Conservation (phyloP, 2,797 vertebrate genomes). For the Lagodon rhomboides region DNA sequence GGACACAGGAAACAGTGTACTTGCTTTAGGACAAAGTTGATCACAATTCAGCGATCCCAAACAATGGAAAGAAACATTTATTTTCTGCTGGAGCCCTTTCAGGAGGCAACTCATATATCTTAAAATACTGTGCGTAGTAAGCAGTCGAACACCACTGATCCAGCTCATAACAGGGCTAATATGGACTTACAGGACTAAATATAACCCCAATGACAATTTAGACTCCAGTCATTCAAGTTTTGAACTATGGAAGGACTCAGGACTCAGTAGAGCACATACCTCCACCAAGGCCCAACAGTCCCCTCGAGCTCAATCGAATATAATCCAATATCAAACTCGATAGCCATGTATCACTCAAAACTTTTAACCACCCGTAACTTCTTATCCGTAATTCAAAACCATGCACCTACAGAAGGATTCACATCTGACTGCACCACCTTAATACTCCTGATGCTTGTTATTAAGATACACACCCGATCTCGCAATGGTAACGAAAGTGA, state of each 20-base stretch:
- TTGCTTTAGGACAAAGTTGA: constrained; percentile 1
- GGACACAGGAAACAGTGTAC: background rate
- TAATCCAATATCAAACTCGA: too few relatives aligned
- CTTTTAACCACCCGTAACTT: too few relatives aligned
- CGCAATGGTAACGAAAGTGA: too few relatives aligned
- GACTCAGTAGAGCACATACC: background rate
- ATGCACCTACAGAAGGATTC: too few relatives aligned
- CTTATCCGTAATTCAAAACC: too few relatives aligned
- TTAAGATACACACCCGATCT: too few relatives aligned
- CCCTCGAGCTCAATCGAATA: too few relatives aligned
- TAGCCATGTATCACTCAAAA: too few relatives aligned
- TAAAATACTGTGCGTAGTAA: background rate
- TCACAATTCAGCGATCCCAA: background rate
- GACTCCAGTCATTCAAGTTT: background rate
- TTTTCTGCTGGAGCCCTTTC: background rate
- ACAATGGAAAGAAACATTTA: background rate
- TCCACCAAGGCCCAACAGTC: too few relatives aligned
- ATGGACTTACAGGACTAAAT: background rate
- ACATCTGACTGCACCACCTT: too few relatives aligned
- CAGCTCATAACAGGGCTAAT: constrained; percentile 1
- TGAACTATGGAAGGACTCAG: background rate
- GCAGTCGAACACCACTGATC: background rate
- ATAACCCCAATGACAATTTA: background rate
- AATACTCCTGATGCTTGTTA: too few relatives aligned
- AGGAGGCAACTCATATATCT: background rate